A percentile compares a stretch with the other conserved stretches of the same genome.
These are phyloP conservation scores for Drosophila mauritiana DNA, from an alignment of 1,140 invertebrate genomes.

Conservation along the genomic window DNA sequence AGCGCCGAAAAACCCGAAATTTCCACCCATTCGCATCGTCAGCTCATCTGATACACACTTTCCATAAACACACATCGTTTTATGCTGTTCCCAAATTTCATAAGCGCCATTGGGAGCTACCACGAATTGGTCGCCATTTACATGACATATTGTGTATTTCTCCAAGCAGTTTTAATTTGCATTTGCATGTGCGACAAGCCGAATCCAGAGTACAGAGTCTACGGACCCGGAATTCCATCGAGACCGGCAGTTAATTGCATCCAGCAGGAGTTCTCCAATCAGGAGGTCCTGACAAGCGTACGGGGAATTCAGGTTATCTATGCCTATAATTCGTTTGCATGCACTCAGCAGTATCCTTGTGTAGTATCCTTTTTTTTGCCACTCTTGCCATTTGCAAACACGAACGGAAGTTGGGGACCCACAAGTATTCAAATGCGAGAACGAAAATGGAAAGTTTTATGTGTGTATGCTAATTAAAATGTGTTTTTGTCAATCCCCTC, in stretches of 20 bases:
- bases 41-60: constrained; percentile 1
- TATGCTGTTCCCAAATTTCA: constrained; percentile 45
- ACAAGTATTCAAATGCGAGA: constrained; percentile 42
- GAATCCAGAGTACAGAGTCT: not conserved
- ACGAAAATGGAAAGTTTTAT: constrained; percentile 30
- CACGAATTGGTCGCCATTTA: constrained; percentile 26
- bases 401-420: constrained; percentile 5
- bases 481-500: constrained; percentile 37
- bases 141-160: constrained; percentile 38
- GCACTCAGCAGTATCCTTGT: constrained; percentile 2
- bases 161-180: constrained; percentile 45
- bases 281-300: constrained; percentile 6
- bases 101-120: constrained; percentile 23
- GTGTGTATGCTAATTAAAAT: constrained; percentile 56
- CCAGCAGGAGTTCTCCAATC: constrained; percentile 23
- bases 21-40: constrained; percentile 13
- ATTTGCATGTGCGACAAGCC: constrained; percentile 24
- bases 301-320: constrained; percentile 31
- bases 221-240: not conserved
- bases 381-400: constrained; percentile 2
- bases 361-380: constrained; percentile 2
- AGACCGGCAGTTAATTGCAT: constrained; percentile 43
- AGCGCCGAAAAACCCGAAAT: constrained; percentile 4
- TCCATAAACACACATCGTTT: constrained; percentile 25
- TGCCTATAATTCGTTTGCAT: constrained; percentile 20